Conservation (phyloP, 2,113 vertebrate genomes). For the Oenanthe oenanthe region DNA sequence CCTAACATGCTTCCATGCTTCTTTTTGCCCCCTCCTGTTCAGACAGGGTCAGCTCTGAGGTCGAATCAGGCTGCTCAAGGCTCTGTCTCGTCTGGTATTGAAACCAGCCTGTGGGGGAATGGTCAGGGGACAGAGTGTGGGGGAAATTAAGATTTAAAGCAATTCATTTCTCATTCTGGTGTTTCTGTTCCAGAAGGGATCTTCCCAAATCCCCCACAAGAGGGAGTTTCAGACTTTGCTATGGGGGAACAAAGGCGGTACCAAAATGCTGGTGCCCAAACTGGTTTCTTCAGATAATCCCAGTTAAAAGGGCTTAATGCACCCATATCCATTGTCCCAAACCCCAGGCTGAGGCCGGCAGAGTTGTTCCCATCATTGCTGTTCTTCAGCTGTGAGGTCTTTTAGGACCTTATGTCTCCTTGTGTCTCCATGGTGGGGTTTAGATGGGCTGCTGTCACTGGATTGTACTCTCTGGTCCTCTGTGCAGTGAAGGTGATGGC, state of each 20-base stretch:
- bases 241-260: not conserved
- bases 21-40: not conserved
- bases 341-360: not conserved
- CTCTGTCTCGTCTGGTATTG: not conserved
- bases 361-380: not conserved
- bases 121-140: not conserved
- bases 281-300: not conserved
- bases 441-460: not conserved
- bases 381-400: rapidly evolving
- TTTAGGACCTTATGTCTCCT: not conserved
- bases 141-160: not conserved
- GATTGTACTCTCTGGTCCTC: not conserved
- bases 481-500: not conserved
- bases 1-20: not conserved
- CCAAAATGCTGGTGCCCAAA: not conserved
- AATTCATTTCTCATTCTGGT: not conserved
- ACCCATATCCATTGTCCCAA: not conserved
- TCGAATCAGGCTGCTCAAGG: not conserved
- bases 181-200: not conserved
- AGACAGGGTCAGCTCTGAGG: not conserved
- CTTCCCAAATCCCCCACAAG: constrained; percentile 23
- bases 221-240: constrained; percentile 58
- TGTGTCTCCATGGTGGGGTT: not conserved
- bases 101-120: not conserved
- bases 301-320: not conserved